A percentile compares a stretch with the other conserved stretches of the same genome.
Conservation (phyloP, 1,140 invertebrate genomes). For the Magallana ariakensis region DNA sequence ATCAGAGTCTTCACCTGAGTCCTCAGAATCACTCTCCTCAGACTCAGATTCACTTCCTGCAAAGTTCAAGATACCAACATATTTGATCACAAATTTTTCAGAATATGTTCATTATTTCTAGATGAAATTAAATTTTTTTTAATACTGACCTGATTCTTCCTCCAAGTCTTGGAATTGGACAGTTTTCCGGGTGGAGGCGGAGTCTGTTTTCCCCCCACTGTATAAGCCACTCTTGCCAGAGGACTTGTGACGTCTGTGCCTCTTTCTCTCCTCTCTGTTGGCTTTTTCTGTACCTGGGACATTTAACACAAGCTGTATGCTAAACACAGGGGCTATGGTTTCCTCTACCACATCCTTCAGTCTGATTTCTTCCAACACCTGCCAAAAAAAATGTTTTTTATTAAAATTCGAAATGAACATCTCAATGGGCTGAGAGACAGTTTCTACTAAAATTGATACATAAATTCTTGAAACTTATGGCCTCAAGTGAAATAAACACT, state of each 20-base stretch:
- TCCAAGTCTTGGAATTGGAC: constrained; percentile 69
- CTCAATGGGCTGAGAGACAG: too few species aligned
- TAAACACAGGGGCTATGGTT: constrained; percentile 73
- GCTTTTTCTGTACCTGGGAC: constrained; percentile 58
- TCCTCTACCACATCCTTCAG: constrained; percentile 72
- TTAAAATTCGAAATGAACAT: too few species aligned
- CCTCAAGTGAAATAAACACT: too few species aligned
- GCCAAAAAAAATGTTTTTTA: not conserved
- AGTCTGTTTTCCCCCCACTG: constrained; percentile 45
- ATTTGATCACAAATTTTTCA: not conserved
- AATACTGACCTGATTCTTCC: constrained; percentile 55
- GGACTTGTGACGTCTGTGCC: not conserved
- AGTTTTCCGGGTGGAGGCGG: constrained; percentile 60
- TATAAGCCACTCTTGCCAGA: constrained; percentile 9
- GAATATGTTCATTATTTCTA: too few species aligned
- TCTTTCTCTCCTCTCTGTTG: not conserved
- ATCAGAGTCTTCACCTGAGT: constrained; percentile 13
- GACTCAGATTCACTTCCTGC: constrained; percentile 52
- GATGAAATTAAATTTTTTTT: not conserved
- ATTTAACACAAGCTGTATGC: constrained; percentile 73
- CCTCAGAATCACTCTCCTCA: constrained; percentile 56
- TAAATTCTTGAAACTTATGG: too few species aligned
- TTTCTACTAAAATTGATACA: too few species aligned
- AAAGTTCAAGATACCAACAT: constrained; percentile 3
- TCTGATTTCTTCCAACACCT: constrained; percentile 76